A percentile compares a stretch with the other conserved stretches of the same genome.
These are phyloP conservation scores for Neocrepidodera transversa DNA, from an alignment of 2,888 invertebrate genomes.

Conservation along the genomic window DNA sequence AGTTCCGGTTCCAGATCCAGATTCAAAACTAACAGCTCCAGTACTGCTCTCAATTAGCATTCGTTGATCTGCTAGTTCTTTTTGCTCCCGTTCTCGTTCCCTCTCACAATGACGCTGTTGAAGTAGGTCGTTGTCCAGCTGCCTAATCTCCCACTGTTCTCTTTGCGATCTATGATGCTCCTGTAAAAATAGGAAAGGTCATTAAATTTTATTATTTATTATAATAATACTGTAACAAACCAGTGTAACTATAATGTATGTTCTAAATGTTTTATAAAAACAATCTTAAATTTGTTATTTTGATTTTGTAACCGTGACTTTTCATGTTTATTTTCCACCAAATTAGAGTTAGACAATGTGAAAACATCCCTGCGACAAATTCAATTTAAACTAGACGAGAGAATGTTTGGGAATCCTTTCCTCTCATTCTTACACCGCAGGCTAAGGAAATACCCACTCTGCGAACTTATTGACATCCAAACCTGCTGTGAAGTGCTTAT, in stretches of 20 bases:
- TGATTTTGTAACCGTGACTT: background rate
- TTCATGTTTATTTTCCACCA: constrained; percentile 5
- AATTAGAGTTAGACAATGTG: constrained; percentile 20
- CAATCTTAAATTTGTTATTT: no score
- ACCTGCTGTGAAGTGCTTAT: no score
- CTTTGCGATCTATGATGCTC: constrained; percentile 66
- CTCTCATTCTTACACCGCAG: background rate
- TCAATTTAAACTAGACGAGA: constrained; percentile 5
- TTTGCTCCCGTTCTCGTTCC: constrained; percentile 66
- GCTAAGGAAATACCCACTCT: no score
- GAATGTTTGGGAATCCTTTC: background rate
- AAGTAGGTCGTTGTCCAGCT: constrained; percentile 67
- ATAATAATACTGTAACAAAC: no score
- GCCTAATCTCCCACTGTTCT: constrained; percentile 67
- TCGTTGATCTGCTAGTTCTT: constrained; percentile 61
- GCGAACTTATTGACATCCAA: no score
- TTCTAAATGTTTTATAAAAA: no score
- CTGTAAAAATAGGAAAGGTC: constrained; percentile 45
- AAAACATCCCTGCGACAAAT: constrained; percentile 22
- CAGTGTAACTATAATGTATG: no score
- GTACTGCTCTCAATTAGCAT: constrained; percentile 37
- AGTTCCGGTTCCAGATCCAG: background rate
- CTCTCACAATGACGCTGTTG: constrained; percentile 68
- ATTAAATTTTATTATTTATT: no score
- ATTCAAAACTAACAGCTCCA: background rate